Base-by-base conservation (phyloP, 2,888 invertebrate genomes). In the Altica lythri region DNA sequence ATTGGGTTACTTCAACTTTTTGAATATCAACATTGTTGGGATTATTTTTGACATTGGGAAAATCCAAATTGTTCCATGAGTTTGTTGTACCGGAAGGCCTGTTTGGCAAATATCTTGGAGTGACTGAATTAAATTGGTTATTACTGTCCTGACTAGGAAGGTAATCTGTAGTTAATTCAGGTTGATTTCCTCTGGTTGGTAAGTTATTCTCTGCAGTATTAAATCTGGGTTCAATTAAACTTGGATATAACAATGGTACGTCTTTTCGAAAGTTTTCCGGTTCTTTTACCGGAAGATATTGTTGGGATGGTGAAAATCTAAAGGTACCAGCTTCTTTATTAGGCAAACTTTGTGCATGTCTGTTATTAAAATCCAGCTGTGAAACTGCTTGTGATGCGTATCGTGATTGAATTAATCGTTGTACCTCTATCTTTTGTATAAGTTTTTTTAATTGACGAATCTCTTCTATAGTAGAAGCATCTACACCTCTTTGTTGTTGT, bases 241-340 rank as follows among this genome's bases (percentile, higher is more conserved):
- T n/a, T n/a, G n/a, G n/a, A n/a, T n/a, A n/a, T n/a, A 22, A 19
- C 4, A 14, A 10, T 9, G 25, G n/a, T 8, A 22, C 16, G 12
- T 49, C 30, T 45, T 55, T 53, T 38, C 13, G 51, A 12, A 55
- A 60, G 42, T 48, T 53, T 1, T 37, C 43, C 4, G 54, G 57
- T 42, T 52, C 57, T 22, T 55, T 53, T 17, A 60, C 38, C 8
- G 61, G 62, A 18, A 63, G 32, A 50, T 59, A 61, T 37, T 60
- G 54, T 18, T 61, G 38, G 17, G 40, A 46, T 13, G 53, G 50
- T 29, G 48, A 45, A 43, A 46, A 29, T 44, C 46, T 37, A 55
- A 61, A 55, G 34, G 40, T 25, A 9, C 8, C 27, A 22, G 53
- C 44, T 34, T 53, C 55, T 38, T 12, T 57, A n/a, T 40, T 19